Evolutionary conservation across 2,888 invertebrate species (phyloP).

Genomic region (Trypoxylon attenuatum): DNA sequence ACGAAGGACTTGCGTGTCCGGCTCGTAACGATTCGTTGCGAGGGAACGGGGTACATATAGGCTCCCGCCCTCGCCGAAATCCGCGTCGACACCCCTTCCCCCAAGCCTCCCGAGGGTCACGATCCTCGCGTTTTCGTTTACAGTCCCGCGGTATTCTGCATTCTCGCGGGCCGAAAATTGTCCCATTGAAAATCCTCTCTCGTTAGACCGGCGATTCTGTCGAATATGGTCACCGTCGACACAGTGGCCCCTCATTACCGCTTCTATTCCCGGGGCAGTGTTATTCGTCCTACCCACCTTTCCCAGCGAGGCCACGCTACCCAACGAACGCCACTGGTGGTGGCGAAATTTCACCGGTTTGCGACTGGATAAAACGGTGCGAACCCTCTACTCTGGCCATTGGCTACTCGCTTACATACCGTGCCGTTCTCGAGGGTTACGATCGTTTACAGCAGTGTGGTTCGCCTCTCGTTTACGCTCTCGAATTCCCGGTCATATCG

Average conservation of each 20-base stretch:
- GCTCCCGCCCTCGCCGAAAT: no score
- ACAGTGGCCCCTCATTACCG: not conserved
- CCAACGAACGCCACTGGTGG: not conserved
- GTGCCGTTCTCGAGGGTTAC: constrained; percentile 1
- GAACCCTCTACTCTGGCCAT: constrained; percentile 15
- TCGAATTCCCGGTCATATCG: no score
- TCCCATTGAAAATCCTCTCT: constrained; percentile 38
- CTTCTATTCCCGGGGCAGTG: not conserved
- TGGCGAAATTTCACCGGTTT: not conserved
- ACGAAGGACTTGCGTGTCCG: constrained; percentile 41
- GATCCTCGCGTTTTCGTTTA: constrained; percentile 18
- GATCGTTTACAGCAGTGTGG: constrained; percentile 10
- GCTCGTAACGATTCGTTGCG: constrained; percentile 58
- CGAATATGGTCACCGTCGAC: constrained; percentile 13
- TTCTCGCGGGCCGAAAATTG: constrained; percentile 22
- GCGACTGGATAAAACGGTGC: not conserved
- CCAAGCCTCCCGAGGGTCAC: constrained; percentile 16
- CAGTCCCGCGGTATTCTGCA: constrained; percentile 17
- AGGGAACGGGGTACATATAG: no score
- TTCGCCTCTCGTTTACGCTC: constrained; percentile 13
- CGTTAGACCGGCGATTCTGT: constrained; percentile 33
- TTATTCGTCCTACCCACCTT: not conserved
- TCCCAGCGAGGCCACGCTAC: not conserved
- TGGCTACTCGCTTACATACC: not conserved
- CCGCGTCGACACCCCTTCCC: not conserved